Percentiles rank a stretch among this genome's conserved stretches.
These are phyloP conservation scores for Paramuricea clavata DNA, from an alignment of 92 coral and sea anemone species.

Conservation along the genomic window DNA sequence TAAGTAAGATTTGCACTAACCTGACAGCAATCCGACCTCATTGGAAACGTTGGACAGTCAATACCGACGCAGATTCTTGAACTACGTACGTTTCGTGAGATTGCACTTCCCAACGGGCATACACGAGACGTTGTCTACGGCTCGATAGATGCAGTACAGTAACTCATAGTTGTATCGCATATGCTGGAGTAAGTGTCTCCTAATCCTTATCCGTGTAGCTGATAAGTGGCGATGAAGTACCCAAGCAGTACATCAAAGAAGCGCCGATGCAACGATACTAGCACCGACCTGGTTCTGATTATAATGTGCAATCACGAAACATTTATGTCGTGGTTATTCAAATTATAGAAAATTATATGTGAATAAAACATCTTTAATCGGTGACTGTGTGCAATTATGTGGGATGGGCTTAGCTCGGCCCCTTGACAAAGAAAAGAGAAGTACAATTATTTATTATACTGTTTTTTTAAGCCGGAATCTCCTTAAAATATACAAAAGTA, in stretches of 20 bases:
- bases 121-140: not conserved
- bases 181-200: conserved; percentile 74
- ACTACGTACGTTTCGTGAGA: too few species aligned
- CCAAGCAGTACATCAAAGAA: not conserved
- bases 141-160: not conserved
- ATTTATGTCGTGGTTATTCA: conserved; percentile 6
- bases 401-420: not conserved
- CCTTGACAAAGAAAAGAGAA: not conserved
- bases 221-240: conserved; percentile 10
- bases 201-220: conserved; percentile 53
- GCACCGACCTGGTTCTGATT: not conserved
- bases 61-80: not conserved
- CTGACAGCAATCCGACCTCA: conserved; percentile 22
- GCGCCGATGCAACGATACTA: conserved; percentile 30
- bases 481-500: not conserved
- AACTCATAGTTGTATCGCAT: conserved; percentile 67
- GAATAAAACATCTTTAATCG: not conserved
- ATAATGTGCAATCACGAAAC: not conserved
- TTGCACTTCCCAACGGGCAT: not conserved
- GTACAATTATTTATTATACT: too few species aligned
- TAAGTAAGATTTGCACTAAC: not conserved
- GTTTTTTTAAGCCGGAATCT: not conserved
- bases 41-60: not conserved
- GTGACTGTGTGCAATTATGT: conserved; percentile 19
- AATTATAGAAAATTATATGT: not conserved